Conservation (phyloP, 2,888 invertebrate genomes). For the Thumatha senex region DNA sequence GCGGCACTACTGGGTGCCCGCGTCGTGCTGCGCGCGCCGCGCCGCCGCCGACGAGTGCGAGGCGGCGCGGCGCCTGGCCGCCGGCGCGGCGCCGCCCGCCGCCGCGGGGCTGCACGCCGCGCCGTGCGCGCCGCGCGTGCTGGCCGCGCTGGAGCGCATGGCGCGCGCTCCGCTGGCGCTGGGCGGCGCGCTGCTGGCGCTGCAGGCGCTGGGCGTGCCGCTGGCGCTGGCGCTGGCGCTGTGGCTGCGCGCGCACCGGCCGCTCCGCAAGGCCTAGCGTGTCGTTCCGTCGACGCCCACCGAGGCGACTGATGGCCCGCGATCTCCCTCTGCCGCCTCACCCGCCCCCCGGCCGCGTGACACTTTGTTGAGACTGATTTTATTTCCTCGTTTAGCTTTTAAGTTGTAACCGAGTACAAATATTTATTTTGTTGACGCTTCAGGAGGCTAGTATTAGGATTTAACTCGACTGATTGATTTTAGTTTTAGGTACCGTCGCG, state of each 20-base stretch:
- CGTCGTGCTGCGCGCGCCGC: constrained; percentile 56
- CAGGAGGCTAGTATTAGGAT: constrained; percentile 17
- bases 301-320: background rate
- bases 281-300: background rate
- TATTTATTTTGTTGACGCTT: constrained; percentile 42
- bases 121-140: constrained; percentile 56
- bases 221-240: constrained; percentile 68
- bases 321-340: background rate
- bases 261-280: constrained; percentile 59
- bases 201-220: constrained; percentile 53
- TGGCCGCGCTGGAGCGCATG: constrained; percentile 45
- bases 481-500: constrained; percentile 26
- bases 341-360: constrained; percentile 12
- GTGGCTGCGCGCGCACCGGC: constrained; percentile 59
- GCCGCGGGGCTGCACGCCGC: constrained; percentile 45
- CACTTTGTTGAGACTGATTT: constrained; percentile 63
- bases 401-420: constrained; percentile 65
- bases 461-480: constrained; percentile 42
- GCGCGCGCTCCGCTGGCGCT: constrained; percentile 55
- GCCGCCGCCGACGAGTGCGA: constrained; percentile 13
- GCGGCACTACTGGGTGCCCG: constrained; percentile 63
- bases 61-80: constrained; percentile 54
- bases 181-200: constrained; percentile 58
- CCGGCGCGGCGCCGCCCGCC: constrained; percentile 46
- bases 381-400: constrained; percentile 43